Conservation (phyloP, 2,113 vertebrate genomes). For the Aix galericulata region DNA sequence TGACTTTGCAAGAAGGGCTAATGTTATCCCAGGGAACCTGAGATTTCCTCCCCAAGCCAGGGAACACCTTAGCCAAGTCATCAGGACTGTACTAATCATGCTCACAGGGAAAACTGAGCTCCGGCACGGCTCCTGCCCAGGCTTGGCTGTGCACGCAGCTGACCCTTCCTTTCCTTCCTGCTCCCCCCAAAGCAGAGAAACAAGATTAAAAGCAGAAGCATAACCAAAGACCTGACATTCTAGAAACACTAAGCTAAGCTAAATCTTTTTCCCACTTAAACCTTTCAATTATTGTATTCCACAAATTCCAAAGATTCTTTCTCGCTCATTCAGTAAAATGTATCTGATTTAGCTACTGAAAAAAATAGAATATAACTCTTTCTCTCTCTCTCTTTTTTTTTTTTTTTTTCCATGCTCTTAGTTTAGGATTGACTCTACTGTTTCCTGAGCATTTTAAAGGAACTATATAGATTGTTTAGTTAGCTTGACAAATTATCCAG, state of each 20-base stretch:
- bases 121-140: background rate
- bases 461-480: background rate
- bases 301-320: conserved; percentile 54
- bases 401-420: background rate
- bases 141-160: background rate
- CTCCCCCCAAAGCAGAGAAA: conserved; percentile 36
- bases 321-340: conserved; percentile 38
- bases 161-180: conserved; percentile 52
- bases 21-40: background rate
- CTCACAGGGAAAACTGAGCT: background rate
- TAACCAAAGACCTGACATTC: conserved; percentile 60
- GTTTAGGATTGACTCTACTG: background rate
- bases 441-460: conserved; percentile 32
- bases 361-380: conserved; percentile 18
- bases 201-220: conserved; percentile 71
- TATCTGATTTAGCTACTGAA: conserved; percentile 19
- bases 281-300: conserved; percentile 58
- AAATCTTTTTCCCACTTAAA: conserved; percentile 57
- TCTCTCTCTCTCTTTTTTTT: background rate
- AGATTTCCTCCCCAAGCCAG: conserved; percentile 13
- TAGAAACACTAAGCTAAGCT: conserved; percentile 57
- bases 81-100: background rate
- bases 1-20: background rate
- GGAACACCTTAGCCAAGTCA: conserved; percentile 1
- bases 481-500: conserved; percentile 15